phyloP scores from a whole-genome alignment of 2,888 invertebrate genomes.

The Octodonta nipae region DNA sequence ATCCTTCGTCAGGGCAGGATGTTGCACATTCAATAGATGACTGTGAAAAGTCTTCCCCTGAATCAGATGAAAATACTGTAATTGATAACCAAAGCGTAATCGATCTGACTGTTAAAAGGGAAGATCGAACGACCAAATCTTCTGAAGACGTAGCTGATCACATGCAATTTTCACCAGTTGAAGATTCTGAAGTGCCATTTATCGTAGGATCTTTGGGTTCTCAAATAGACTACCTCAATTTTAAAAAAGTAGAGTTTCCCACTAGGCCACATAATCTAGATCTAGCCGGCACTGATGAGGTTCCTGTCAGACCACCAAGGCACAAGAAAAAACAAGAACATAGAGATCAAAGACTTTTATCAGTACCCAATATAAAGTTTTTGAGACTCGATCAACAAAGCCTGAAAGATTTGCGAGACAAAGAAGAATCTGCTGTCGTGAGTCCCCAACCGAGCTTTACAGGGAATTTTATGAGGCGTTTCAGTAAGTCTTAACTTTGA shows the following conservation, averaged over 20 bases:
- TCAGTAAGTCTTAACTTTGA: conserved; percentile 82
- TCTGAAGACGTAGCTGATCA: conserved; percentile 33
- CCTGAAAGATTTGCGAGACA: conserved; percentile 43
- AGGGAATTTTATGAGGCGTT: conserved; percentile 67
- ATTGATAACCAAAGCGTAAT: conserved; percentile 22
- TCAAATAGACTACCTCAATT: conserved; percentile 18
- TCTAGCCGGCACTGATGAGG: conserved; percentile 40
- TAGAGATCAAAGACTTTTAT: conserved; percentile 56
- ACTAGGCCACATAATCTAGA: conserved; percentile 53
- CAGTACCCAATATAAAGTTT: conserved; percentile 64
- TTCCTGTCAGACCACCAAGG: conserved; percentile 44
- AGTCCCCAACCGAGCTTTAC: conserved; percentile 43
- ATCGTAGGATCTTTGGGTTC: conserved; percentile 25
- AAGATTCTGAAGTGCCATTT: conserved; percentile 20
- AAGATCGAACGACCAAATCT: conserved; percentile 22
- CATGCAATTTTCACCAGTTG: conserved; percentile 26
- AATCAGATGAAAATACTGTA: conserved; percentile 30
- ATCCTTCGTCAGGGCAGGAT: conserved; percentile 22
- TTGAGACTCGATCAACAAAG: conserved; percentile 40
- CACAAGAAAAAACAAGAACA: conserved; percentile 33
- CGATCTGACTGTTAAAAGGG: conserved; percentile 12
- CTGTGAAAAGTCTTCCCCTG: conserved; percentile 26
- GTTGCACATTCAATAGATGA: conserved; percentile 25
- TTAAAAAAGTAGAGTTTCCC: conserved; percentile 20
- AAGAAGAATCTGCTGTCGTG: conserved; percentile 30